A percentile compares a stretch with the other conserved stretches of the same genome.
Conservation (phyloP, 2,113 vertebrate species). For the Heteronetta atricapilla region DNA sequence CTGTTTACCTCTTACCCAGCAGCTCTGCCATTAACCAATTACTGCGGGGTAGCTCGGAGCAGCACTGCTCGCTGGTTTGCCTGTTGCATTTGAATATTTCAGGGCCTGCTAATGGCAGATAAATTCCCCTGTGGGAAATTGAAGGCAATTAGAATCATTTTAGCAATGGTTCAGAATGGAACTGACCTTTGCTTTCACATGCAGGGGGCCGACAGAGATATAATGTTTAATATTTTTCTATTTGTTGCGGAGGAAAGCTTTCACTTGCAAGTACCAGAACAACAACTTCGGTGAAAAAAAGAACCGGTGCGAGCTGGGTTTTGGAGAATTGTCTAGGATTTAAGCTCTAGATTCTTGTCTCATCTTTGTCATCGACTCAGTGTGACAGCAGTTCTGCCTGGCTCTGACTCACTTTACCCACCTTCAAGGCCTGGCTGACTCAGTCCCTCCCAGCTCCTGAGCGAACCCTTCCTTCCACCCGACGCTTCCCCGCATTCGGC, state of each 20-base stretch:
- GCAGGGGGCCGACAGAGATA: neutral
- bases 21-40: slow-evolving; percentile 55
- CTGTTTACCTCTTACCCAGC: slow-evolving; percentile 11
- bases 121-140: slow-evolving; percentile 24
- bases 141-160: slow-evolving; percentile 22
- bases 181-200: slow-evolving; percentile 42
- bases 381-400: neutral
- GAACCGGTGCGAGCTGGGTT: neutral
- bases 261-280: neutral
- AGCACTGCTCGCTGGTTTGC: slow-evolving; percentile 45
- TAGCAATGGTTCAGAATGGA: neutral
- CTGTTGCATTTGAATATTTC: slow-evolving; percentile 9
- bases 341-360: neutral
- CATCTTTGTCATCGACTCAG: neutral
- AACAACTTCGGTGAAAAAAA: neutral
- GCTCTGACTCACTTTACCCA: neutral
- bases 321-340: neutral
- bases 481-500: neutral
- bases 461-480: neutral
- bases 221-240: neutral
- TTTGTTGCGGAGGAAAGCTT: neutral
- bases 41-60: slow-evolving; percentile 59
- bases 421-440: neutral
- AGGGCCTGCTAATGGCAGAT: slow-evolving; percentile 21
- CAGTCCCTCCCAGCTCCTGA: neutral